Evolutionary conservation across 2,888 invertebrate species (phyloP), one percentile per base, ranked within the genome.

Genomic region (Coleophora deauratella): DNA sequence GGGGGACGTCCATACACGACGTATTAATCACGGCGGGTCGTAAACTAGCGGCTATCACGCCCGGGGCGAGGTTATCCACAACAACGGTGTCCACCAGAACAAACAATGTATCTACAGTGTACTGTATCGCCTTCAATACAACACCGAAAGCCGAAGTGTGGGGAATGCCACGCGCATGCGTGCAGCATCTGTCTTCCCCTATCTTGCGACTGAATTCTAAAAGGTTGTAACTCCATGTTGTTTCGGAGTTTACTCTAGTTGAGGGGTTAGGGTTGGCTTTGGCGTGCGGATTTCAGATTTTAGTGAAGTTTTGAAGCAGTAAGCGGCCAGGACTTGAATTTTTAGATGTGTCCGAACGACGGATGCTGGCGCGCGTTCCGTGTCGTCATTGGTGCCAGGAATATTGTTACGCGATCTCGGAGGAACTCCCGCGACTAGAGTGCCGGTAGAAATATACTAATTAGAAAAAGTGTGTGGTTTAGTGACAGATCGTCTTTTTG

Each of bases 161-260:
- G 55, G 58, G 12, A 41, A 46, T 38, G 44, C 38, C 45, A 49
- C 33, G 21, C 84, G 84, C 84, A 84, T 84, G 84, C 84, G 84
- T 79, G 66, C 80, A 80, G 80, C 85, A 81, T 84, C 84, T 81
- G 77, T 75, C 67, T 69, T 68, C 71, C 74, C 72, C 73, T 73
- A 70, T 72, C 72, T 73, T 56, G 36, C 46, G 50, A 45, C 41
- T 37, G 35, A 46, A 40, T 37, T 38, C n/a, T 39, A 47, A 51
- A 72, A 66, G 38, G 57, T 34, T 47, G 2, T 50, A 55, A 54
- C 35, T 35, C 3, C 1, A 6, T 31, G 9, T 34, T 3, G 9
- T 27, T 1, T 9, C 8, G 0, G 1, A 0, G 0, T 10, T 51
- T 58, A 38, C 46, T 64, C 59, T 54, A 13, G 38, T 51, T 4